These are phyloP conservation scores for Serranus cabrilla DNA, from an alignment of 2,797 vertebrate genomes.

Conservation along the genomic window DNA sequence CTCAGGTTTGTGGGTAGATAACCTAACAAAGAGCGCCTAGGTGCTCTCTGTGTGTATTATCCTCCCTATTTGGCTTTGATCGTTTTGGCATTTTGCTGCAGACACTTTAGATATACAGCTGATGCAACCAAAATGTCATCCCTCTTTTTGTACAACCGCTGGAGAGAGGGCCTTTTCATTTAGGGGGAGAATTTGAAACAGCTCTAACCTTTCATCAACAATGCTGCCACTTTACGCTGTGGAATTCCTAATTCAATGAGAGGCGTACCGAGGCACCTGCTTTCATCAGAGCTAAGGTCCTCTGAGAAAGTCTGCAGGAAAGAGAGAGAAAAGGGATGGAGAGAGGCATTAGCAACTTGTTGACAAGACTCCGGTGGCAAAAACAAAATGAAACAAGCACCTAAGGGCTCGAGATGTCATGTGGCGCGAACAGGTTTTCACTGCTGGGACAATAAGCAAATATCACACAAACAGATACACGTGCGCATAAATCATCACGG, in stretches of 20 bases:
- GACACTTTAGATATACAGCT: slow-evolving; percentile 82
- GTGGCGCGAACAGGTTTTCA: slow-evolving; percentile 48
- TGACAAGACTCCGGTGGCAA: slow-evolving; percentile 66
- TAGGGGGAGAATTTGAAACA: slow-evolving; percentile 76
- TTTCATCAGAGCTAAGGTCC: slow-evolving; percentile 58
- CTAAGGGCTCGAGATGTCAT: slow-evolving; percentile 48
- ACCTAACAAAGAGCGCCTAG: slow-evolving; percentile 67
- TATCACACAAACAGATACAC: not conserved
- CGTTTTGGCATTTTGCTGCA: slow-evolving; percentile 79
- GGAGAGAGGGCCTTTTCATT: slow-evolving; percentile 81
- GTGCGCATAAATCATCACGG: not conserved
- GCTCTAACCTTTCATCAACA: slow-evolving; percentile 84
- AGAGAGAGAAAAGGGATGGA: slow-evolving; percentile 23
- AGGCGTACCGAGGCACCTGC: slow-evolving; percentile 67
- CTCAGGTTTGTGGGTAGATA: slow-evolving; percentile 74
- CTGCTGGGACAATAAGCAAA: slow-evolving; percentile 31
- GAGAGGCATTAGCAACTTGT: slow-evolving; percentile 57
- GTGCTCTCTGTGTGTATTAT: slow-evolving; percentile 69
- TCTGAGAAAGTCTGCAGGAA: slow-evolving; percentile 57
- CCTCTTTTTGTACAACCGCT: slow-evolving; percentile 66
- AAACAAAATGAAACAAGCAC: slow-evolving; percentile 62
- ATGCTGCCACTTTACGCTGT: slow-evolving; percentile 78
- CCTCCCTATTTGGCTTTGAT: slow-evolving; percentile 80
- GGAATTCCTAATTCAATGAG: slow-evolving; percentile 80
- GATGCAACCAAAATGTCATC: slow-evolving; percentile 84